phyloP scores from a whole-genome alignment of 1,140 invertebrate species.

The Pseudomyrmex sp. region DNA sequence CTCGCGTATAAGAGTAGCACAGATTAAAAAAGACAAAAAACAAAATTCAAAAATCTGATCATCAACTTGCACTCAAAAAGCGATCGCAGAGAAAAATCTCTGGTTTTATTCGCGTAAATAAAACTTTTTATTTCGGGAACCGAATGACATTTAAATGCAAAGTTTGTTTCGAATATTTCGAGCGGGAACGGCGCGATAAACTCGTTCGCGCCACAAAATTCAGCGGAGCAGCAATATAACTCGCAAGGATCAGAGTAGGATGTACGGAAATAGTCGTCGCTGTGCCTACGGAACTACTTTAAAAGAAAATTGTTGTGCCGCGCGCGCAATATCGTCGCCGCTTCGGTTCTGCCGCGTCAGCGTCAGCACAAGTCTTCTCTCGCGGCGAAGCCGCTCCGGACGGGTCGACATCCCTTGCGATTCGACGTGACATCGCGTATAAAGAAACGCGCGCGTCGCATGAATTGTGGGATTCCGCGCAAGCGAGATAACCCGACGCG shows the following conservation, averaged over 20 bases:
- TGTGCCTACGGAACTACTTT: neutral
- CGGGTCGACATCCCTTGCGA: slow-evolving; percentile 7
- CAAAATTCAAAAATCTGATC: neutral
- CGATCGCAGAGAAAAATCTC: neutral
- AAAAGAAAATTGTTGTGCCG: neutral
- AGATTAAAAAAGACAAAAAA: neutral
- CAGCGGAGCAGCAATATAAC: slow-evolving; percentile 9
- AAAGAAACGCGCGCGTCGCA: slow-evolving; percentile 10
- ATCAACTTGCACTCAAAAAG: neutral
- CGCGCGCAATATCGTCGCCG: neutral
- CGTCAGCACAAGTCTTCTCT: neutral
- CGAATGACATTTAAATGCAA: neutral
- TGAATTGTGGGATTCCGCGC: slow-evolving; percentile 44
- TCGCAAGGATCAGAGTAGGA: neutral
- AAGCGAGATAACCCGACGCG: slow-evolving; percentile 4
- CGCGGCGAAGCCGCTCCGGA: neutral
- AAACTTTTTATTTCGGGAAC: too few species aligned
- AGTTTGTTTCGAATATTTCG: neutral
- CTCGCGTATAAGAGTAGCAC: neutral
- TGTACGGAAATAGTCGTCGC: slow-evolving; percentile 4
- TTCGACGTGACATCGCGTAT: slow-evolving; percentile 25
- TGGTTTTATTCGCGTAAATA: neutral
- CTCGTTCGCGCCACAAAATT: slow-evolving; percentile 14
- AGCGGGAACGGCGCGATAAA: slow-evolving; percentile 4
- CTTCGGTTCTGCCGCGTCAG: slow-evolving; percentile 26